Evolutionary conservation across 2,113 vertebrate species (phyloP).

Genomic region (Xenopus borealis): DNA sequence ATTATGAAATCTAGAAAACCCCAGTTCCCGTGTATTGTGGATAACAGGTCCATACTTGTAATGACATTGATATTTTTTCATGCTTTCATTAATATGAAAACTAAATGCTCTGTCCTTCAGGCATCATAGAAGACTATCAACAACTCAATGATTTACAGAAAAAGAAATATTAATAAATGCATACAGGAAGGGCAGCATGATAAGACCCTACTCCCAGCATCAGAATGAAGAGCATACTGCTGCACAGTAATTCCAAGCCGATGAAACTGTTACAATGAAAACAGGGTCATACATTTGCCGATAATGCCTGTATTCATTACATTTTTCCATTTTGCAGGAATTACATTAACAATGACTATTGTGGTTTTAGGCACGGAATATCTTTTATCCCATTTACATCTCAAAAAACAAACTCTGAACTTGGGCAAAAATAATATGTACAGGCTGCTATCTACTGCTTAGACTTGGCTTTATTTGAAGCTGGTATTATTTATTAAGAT

Average conservation of each 20-base stretch:
- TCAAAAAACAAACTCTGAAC: no score
- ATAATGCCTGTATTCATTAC: not conserved
- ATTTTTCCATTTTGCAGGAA: not conserved
- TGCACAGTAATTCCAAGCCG: conserved; percentile 7
- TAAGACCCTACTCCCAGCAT: not conserved
- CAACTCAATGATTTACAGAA: not conserved
- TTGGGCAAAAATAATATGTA: no score
- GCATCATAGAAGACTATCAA: not conserved
- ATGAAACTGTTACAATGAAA: not conserved
- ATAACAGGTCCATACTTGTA: no score
- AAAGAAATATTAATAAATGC: not conserved
- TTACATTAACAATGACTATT: not conserved
- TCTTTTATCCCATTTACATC: not conserved
- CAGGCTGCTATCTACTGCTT: no score
- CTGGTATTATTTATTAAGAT: no score
- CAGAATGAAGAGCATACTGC: not conserved
- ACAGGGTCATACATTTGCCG: conserved; percentile 3
- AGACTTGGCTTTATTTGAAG: no score
- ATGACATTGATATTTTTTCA: no score
- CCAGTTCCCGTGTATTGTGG: no score
- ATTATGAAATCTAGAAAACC: no score
- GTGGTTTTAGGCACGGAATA: not conserved
- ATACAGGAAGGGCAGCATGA: not conserved
- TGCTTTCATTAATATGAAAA: no score
- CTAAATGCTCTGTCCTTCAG: no score